Evolutionary conservation across 2,113 vertebrate genomes (phyloP), one percentile per base, ranked within the genome.

Genomic region (Abramis brama): DNA sequence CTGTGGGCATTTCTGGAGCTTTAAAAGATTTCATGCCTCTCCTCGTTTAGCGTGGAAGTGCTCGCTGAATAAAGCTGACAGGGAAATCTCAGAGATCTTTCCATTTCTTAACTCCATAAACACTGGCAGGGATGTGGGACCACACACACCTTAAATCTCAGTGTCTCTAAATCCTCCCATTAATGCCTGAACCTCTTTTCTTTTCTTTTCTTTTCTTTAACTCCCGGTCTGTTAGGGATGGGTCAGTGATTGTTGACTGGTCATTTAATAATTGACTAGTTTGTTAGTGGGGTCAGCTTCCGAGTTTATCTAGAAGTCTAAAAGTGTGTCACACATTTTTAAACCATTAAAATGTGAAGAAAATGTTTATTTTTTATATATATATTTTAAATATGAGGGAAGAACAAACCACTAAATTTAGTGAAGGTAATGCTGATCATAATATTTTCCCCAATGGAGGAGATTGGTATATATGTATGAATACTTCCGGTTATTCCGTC

Each of bases 1-100:
- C 79, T 82, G 79, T 64, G 52, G 86, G 78, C 55, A 76, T 70
- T 88, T 85, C 47, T 52, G 19, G 71, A 25, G 25, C 60, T 33
- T 11, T 39, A 9, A n/a, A 7, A 30, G 39, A 79, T 85, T 82
- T 81, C 76, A 74, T 4, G 3, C 8, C 0, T n/a, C 64, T 77
- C 25, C 71, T 59, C 2, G 47, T 71, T 82, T 82, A 71, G 25
- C 3, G 1, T 47, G 45, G 33, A 71, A 33, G 17, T 47, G 43
- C 43, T 25, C 11, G 43, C 23, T 75, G 45, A 50, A 55, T 55
- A 19, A 52, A 55, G 74, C 74, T 77, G 8, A 77, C 3, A 21
- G 17, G 55, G 55, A 57, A 57, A 57, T 57, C 55, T 57, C 19
- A 8, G 55, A 57, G 55, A 57, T 57, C 66, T 70, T 36, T 70